A percentile compares a stretch with the other conserved stretches of the same genome.
phyloP scores from a whole-genome alignment of 2,888 invertebrate species.

The Melolontha melolontha region DNA sequence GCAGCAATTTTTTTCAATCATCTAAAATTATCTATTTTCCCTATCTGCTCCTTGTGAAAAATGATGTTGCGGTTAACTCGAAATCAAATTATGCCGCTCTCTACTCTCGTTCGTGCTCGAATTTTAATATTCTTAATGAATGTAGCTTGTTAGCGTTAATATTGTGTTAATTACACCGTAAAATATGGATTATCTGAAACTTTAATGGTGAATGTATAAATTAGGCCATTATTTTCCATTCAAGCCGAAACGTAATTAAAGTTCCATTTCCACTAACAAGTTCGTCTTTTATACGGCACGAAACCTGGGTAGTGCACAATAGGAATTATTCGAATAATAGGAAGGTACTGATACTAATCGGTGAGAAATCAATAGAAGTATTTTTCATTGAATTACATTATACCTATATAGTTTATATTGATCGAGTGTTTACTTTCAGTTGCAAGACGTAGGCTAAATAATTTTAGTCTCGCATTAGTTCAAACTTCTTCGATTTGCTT shows the following conservation, averaged over 20 bases:
- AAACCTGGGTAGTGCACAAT: neutral
- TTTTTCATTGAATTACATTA: neutral
- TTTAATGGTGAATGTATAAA: constrained; percentile 26
- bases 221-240: constrained; percentile 25
- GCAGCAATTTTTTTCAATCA: too few relatives aligned
- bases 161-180: constrained; percentile 22
- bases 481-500: too few relatives aligned
- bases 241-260: constrained; percentile 22
- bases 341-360: neutral
- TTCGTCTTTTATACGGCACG: neutral
- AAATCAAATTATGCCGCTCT: neutral
- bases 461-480: too few relatives aligned
- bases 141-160: constrained; percentile 21
- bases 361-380: neutral
- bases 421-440: too few relatives aligned
- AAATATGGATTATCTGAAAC: constrained; percentile 32
- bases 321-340: neutral
- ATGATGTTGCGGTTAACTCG: too few relatives aligned
- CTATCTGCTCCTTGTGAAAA: too few relatives aligned
- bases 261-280: constrained; percentile 16
- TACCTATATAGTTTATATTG: too few relatives aligned
- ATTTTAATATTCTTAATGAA: constrained; percentile 20
- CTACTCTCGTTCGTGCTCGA: neutral
- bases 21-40: too few relatives aligned
- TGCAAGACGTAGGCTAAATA: too few relatives aligned